Percentiles rank a stretch among this genome's conserved stretches.
Evolutionary conservation across 2,797 vertebrate genomes (phyloP).

Genomic region (Phalloptychus januarius): DNA sequence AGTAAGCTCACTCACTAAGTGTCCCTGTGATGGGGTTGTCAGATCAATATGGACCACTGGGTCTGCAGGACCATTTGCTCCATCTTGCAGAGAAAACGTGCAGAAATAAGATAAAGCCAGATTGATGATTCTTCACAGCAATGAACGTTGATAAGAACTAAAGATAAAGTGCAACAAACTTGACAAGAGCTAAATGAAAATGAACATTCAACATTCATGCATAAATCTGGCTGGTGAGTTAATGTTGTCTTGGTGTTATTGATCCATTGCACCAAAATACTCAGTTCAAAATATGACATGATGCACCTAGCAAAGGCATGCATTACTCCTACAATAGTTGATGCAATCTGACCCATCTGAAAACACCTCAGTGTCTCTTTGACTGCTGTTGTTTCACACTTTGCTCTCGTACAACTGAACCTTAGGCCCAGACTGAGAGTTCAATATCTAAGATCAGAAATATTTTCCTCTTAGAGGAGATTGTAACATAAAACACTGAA

Average conservation of each 20-base stretch:
- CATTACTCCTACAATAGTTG: neutral
- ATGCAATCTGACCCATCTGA: no score
- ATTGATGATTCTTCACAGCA: constrained; percentile 29
- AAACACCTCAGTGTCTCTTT: no score
- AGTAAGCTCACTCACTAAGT: constrained; percentile 59
- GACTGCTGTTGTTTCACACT: no score
- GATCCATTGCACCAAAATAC: neutral
- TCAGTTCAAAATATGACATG: neutral
- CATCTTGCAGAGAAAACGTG: constrained; percentile 5
- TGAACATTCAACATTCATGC: neutral
- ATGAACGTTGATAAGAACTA: neutral
- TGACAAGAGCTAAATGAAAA: neutral
- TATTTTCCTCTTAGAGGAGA: neutral
- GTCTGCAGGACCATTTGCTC: constrained; percentile 28
- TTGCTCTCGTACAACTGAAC: no score
- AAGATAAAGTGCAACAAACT: neutral
- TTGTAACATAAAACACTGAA: neutral
- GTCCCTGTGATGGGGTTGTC: constrained; percentile 9
- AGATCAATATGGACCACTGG: constrained; percentile 34
- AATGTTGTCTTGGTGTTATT: neutral
- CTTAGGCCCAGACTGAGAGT: no score
- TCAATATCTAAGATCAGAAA: neutral
- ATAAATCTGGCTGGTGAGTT: neutral
- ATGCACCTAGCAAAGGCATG: neutral
- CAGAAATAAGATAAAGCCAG: constrained; percentile 27